Percentiles rank a stretch among this genome's conserved stretches.
Conservation (phyloP, 2,797 vertebrate genomes). For the Amphiprion clarkii region DNA sequence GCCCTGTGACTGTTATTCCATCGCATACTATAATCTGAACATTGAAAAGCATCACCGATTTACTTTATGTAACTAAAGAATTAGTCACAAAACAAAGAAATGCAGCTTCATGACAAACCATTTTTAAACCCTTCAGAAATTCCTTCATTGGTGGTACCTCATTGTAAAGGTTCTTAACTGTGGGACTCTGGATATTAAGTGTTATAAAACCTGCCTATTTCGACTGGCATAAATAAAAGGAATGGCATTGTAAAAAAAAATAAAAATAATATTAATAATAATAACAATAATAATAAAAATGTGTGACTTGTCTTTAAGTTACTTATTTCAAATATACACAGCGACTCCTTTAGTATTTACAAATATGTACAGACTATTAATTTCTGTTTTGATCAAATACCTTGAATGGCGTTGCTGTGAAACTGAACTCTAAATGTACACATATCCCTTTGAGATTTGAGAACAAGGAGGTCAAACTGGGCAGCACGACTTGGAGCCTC, state of each 20-base stretch:
- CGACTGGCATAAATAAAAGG: conserved; percentile 93
- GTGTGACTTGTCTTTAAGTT: conserved; percentile 95
- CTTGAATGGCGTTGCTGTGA: conserved; percentile 85
- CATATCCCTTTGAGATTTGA: conserved; percentile 81
- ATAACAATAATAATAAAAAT: conserved; percentile 85
- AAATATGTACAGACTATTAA: conserved; percentile 91
- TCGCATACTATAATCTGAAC: not conserved
- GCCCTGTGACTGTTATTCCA: no score
- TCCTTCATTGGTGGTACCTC: conserved; percentile 73
- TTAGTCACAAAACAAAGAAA: not conserved
- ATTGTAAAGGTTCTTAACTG: conserved; percentile 83
- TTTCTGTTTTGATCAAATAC: conserved; percentile 91
- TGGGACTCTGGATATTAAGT: conserved; percentile 81
- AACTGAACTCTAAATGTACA: conserved; percentile 81
- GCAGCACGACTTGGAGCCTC: conserved; percentile 80
- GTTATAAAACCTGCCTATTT: conserved; percentile 91
- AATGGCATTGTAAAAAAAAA: conserved; percentile 91
- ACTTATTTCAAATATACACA: conserved; percentile 99
- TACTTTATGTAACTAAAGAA: not conserved
- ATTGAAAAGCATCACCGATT: conserved; percentile 3
- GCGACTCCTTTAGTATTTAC: conserved; percentile 99
- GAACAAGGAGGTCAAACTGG: conserved; percentile 83
- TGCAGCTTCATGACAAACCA: conserved; percentile 46
- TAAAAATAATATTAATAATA: conserved; percentile 69
- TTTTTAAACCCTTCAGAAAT: conserved; percentile 77